Conservation (phyloP, 2,113 vertebrate genomes). For the Herpetotheres cachinnans region DNA sequence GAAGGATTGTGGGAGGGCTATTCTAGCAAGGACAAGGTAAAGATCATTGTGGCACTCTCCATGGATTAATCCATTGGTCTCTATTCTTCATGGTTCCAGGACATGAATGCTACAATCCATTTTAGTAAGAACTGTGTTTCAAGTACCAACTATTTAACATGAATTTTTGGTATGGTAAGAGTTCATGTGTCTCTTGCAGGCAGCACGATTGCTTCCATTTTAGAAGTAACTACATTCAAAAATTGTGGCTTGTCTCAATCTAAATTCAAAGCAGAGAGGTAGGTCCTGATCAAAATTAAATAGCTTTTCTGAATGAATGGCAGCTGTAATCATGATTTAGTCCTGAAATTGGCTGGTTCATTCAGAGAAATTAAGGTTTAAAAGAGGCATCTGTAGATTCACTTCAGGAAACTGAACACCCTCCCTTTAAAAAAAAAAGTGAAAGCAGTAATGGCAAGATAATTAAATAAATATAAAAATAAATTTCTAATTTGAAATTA, state of each 20-base stretch:
- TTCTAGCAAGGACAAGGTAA: neutral
- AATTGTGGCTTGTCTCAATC: neutral
- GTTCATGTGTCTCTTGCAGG: neutral
- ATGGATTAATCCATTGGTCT: constrained; percentile 27
- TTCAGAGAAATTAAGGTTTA: constrained; percentile 23
- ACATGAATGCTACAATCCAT: neutral
- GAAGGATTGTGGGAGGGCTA: neutral
- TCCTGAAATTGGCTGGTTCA: neutral
- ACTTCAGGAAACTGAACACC: neutral
- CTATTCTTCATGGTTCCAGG: neutral
- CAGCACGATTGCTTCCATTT: neutral
- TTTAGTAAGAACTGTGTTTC: neutral
- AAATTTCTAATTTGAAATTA: neutral
- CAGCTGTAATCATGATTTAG: constrained; percentile 11
- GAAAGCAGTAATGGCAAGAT: neutral
- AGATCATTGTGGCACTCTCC: neutral
- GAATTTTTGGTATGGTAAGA: neutral
- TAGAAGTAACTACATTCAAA: neutral
- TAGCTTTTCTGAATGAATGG: constrained; percentile 35
- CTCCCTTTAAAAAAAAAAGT: neutral
- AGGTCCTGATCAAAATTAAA: constrained; percentile 28
- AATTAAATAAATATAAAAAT: constrained; percentile 33
- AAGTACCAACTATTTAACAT: neutral
- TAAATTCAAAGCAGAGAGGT: constrained; percentile 14
- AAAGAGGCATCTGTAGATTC: neutral